Evolutionary conservation across 2,113 vertebrate species (phyloP).

Genomic region (Lamprologus sp.): DNA sequence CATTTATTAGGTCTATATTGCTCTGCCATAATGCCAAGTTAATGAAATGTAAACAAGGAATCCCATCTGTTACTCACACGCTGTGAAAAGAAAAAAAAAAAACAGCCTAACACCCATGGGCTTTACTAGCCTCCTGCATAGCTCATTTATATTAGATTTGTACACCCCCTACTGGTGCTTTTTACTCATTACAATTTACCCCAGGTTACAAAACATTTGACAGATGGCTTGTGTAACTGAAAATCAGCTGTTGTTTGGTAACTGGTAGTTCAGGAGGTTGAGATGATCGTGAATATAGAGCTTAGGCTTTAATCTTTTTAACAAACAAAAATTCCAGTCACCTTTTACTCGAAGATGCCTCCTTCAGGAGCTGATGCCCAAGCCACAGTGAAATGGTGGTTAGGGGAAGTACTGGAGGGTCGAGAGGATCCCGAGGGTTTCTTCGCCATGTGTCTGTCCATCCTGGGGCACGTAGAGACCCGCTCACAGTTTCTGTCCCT

Average conservation of each 20-base stretch:
- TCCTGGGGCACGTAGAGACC: conserved; percentile 51
- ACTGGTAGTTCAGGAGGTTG: not conserved
- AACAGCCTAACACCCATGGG: not conserved
- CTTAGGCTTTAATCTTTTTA: no score
- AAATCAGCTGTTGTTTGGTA: conserved; percentile 45
- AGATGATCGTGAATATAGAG: no score
- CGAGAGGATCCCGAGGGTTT: conserved; percentile 57
- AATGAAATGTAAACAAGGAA: conserved; percentile 8
- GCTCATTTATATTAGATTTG: conserved; percentile 10
- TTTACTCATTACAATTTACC: not conserved
- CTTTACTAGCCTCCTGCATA: not conserved
- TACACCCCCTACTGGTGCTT: conserved; percentile 27
- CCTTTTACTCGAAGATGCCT: conserved; percentile 28
- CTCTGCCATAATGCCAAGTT: not conserved
- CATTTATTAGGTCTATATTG: not conserved
- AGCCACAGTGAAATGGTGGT: conserved; percentile 10
- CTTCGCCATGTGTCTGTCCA: conserved; percentile 57
- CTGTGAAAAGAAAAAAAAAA: not conserved
- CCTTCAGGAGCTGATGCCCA: not conserved
- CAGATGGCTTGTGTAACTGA: conserved; percentile 48
- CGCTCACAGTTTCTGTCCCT: conserved; percentile 33
- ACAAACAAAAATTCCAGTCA: not conserved
- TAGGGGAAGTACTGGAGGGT: conserved; percentile 50
- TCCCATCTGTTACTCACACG: not conserved
- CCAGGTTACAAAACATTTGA: conserved; percentile 43